Percentiles rank a stretch among this genome's conserved stretches.
These are phyloP conservation scores for Lepidurus arcticus DNA, from an alignment of 1,140 invertebrate genomes.

Conservation along the genomic window DNA sequence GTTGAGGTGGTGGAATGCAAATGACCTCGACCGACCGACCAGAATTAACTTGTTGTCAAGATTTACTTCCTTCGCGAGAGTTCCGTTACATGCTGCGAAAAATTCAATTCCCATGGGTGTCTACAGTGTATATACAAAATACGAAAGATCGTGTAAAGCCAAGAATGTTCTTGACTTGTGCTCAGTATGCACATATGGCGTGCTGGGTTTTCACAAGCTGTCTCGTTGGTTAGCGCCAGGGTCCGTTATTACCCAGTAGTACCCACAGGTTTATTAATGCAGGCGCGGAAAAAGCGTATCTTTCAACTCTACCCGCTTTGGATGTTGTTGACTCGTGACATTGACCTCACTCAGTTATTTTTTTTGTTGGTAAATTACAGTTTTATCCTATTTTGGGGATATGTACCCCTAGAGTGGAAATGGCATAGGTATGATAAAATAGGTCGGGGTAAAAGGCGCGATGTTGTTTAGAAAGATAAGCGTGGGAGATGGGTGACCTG, in stretches of 20 bases:
- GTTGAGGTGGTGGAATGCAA: neutral
- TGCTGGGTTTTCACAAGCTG: neutral
- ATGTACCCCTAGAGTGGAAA: too few relatives aligned
- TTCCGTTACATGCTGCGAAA: neutral
- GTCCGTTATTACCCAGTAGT: neutral
- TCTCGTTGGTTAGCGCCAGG: neutral
- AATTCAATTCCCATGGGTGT: neutral
- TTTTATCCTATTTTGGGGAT: neutral
- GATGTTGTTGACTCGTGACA: neutral
- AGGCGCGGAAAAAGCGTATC: neutral
- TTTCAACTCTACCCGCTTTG: neutral
- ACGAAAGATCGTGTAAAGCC: too few relatives aligned
- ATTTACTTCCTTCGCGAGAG: neutral
- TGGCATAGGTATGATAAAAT: too few relatives aligned
- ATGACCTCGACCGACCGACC: conserved; percentile 1
- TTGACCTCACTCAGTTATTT: neutral
- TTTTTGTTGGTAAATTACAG: neutral
- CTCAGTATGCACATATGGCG: conserved; percentile 12
- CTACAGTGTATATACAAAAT: too few relatives aligned
- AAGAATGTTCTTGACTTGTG: neutral
- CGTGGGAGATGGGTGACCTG: conserved; percentile 1
- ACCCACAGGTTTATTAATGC: conserved; percentile 14
- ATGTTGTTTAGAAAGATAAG: neutral
- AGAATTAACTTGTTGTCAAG: neutral
- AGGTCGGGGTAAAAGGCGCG: too few relatives aligned